Conservation (phyloP, 2,888 invertebrate genomes). For the Lamproptera curius region DNA sequence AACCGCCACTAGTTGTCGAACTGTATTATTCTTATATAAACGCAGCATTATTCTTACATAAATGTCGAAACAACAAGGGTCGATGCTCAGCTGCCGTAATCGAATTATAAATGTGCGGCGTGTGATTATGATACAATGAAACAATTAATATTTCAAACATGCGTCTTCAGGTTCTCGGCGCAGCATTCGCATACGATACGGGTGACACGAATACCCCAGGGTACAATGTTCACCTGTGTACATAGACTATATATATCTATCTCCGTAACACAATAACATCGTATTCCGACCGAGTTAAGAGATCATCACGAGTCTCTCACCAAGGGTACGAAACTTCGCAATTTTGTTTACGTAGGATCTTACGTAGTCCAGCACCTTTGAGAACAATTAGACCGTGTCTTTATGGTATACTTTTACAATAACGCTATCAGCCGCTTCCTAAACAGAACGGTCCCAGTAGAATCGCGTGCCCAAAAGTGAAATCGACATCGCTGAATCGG, state of each 20-base stretch:
- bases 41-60: no score
- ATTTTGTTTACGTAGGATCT: no score
- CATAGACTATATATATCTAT: conserved; percentile 24
- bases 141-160: conserved; percentile 35
- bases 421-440: not conserved
- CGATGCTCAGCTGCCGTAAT: not conserved
- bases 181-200: not conserved
- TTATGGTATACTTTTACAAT: conserved; percentile 1
- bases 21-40: no score
- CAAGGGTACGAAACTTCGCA: no score
- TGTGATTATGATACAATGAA: conserved; percentile 30
- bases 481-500: conserved; percentile 39
- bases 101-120: conserved; percentile 16
- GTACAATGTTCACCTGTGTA: conserved; percentile 2
- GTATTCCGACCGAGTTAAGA: no score
- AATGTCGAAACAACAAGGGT: not conserved
- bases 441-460: conserved; percentile 22
- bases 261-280: not conserved
- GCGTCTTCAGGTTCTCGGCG: conserved; percentile 40
- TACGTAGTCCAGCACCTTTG: no score
- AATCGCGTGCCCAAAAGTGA: conserved; percentile 56
- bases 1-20: no score
- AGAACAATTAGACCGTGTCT: not conserved
- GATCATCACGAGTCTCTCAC: no score
- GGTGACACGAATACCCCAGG: not conserved